These are phyloP conservation scores for Porites australiensis DNA, from an alignment of 64 coral and sea anemone species.

Conservation along the genomic window DNA sequence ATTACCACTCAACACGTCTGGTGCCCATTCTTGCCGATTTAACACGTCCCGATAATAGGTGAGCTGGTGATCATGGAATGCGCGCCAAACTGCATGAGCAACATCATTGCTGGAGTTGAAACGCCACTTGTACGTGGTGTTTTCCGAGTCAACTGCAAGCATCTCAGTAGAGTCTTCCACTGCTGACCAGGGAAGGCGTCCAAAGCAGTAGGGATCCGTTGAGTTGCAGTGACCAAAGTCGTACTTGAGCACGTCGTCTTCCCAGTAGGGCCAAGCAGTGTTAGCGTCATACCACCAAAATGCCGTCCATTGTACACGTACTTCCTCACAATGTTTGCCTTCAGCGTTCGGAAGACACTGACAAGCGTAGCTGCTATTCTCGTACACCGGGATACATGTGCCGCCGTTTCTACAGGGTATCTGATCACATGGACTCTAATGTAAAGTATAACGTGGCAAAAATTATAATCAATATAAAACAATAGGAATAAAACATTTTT, in stretches of 20 bases:
- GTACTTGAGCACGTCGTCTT: slow-evolving; percentile 16
- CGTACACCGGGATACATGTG: not conserved
- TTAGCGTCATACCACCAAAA: slow-evolving; percentile 8
- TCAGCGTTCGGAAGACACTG: not conserved
- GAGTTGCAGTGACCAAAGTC: not conserved
- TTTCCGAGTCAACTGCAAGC: slow-evolving; percentile 19
- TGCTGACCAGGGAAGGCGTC: slow-evolving; percentile 4
- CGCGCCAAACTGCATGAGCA: slow-evolving; percentile 36
- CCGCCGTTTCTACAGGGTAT: not conserved
- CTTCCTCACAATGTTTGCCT: not conserved
- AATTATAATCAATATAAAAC: no score
- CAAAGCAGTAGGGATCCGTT: slow-evolving; percentile 17
- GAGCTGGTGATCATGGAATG: slow-evolving; percentile 27
- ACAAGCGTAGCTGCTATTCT: not conserved
- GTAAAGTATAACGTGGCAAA: no score
- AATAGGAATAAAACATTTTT: no score
- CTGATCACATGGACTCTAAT: not conserved
- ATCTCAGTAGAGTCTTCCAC: slow-evolving; percentile 13
- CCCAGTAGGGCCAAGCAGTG: not conserved
- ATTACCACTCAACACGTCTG: no score
- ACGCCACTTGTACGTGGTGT: slow-evolving; percentile 18
- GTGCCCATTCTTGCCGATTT: no score
- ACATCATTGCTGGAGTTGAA: not conserved
- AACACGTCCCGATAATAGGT: not conserved
- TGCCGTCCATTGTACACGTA: not conserved